Conservation (phyloP, 2,113 vertebrate species). For the Naja naja region DNA sequence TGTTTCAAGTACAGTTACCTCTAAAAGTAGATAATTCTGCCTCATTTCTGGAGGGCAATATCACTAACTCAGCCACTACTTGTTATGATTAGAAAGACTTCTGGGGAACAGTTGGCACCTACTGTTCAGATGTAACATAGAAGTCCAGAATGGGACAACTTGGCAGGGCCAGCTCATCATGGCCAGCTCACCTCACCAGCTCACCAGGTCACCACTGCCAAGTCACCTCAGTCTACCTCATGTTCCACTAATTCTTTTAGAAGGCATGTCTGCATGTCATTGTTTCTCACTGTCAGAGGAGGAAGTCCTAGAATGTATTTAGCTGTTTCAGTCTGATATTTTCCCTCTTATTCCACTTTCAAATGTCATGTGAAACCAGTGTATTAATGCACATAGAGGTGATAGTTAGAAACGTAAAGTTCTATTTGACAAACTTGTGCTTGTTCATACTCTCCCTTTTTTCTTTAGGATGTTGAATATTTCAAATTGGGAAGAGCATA, state of each 20-base stretch:
- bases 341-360: neutral
- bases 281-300: neutral
- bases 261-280: neutral
- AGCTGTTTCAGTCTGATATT: neutral
- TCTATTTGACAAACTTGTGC: neutral
- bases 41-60: neutral
- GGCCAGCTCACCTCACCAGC: neutral
- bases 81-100: neutral
- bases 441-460: neutral
- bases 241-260: neutral
- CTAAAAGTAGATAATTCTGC: neutral
- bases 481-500: neutral
- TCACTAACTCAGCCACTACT: neutral
- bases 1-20: neutral
- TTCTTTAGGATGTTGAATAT: neutral
- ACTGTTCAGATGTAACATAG: neutral
- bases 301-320: neutral
- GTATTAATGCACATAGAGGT: neutral
- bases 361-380: neutral
- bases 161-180: neutral
- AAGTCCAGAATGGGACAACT: neutral
- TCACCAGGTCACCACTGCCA: neutral
- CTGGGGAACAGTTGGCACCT: neutral
- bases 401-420: neutral
- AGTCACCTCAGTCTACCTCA: neutral